Evolutionary conservation across 2,797 vertebrate species (phyloP).

Genomic region (Erethizon dorsatum): DNA sequence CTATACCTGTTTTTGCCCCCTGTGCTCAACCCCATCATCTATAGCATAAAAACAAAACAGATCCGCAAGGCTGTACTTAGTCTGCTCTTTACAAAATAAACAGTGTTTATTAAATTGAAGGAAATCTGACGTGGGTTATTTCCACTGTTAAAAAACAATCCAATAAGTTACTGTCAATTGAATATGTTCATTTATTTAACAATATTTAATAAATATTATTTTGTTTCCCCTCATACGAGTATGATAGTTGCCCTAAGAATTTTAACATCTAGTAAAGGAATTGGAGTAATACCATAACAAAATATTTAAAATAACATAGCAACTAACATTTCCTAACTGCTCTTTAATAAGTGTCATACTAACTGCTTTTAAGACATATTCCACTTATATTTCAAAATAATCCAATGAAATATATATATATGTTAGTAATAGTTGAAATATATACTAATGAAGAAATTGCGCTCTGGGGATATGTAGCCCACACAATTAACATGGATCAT

Average conservation of each 20-base stretch:
- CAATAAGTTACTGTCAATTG: neutral
- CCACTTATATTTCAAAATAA: no score
- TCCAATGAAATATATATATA: no score
- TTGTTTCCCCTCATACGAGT: neutral
- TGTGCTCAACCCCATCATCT: conserved; percentile 84
- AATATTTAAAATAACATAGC: no score
- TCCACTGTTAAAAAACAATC: neutral
- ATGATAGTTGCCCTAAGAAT: neutral
- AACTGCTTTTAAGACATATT: no score
- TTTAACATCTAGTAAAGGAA: no score
- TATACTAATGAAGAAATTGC: no score
- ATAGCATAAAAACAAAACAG: conserved; percentile 83
- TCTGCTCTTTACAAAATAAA: neutral
- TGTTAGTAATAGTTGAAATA: no score
- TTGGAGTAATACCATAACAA: no score
- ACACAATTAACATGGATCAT: no score
- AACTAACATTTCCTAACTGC: no score
- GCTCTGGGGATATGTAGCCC: no score
- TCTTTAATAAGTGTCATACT: no score
- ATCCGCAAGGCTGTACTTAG: conserved; percentile 2
- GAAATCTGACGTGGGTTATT: neutral
- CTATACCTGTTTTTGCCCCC: conserved; percentile 80
- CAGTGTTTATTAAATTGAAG: neutral
- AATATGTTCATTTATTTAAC: neutral
- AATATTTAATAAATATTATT: neutral